A percentile compares a stretch with the other conserved stretches of the same genome.
phyloP scores from a whole-genome alignment of 2,113 vertebrate genomes.

The Phainopepla nitens region DNA sequence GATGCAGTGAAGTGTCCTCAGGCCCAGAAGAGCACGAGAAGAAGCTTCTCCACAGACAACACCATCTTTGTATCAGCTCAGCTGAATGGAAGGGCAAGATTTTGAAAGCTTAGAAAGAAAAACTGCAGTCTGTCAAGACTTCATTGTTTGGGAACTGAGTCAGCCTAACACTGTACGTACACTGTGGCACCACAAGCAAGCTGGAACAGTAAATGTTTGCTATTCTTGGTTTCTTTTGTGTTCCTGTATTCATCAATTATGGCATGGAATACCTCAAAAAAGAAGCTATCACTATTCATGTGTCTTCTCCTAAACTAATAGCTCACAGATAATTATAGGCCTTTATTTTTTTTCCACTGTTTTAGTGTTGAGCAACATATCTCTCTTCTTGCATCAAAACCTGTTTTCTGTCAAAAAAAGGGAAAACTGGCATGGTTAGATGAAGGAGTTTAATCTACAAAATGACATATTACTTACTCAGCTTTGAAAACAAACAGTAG shows the following conservation, averaged over 20 bases:
- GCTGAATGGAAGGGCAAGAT: not conserved
- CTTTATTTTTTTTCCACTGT: not conserved
- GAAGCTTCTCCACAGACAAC: not conserved
- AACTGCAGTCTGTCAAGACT: not conserved
- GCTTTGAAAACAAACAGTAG: not conserved
- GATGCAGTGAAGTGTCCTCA: fast-evolving
- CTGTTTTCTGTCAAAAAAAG: not conserved
- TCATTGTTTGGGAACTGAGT: not conserved
- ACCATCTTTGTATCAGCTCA: not conserved
- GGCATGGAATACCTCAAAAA: not conserved
- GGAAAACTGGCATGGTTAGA: not conserved
- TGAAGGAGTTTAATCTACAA: not conserved
- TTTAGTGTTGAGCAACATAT: not conserved
- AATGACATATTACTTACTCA: not conserved
- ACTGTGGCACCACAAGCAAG: not conserved
- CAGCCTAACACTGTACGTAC: fast-evolving
- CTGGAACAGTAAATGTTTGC: not conserved
- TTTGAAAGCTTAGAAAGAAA: not conserved
- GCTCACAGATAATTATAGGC: not conserved
- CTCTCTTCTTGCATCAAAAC: not conserved
- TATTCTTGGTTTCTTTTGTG: not conserved
- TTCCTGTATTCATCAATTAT: not conserved
- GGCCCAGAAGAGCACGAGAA: fast-evolving
- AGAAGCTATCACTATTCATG: not conserved
- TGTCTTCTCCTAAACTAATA: not conserved